Percentiles rank a stretch among this genome's conserved stretches.
Conservation (phyloP, 2,113 vertebrate species). For the Bambusicola thoracicus region DNA sequence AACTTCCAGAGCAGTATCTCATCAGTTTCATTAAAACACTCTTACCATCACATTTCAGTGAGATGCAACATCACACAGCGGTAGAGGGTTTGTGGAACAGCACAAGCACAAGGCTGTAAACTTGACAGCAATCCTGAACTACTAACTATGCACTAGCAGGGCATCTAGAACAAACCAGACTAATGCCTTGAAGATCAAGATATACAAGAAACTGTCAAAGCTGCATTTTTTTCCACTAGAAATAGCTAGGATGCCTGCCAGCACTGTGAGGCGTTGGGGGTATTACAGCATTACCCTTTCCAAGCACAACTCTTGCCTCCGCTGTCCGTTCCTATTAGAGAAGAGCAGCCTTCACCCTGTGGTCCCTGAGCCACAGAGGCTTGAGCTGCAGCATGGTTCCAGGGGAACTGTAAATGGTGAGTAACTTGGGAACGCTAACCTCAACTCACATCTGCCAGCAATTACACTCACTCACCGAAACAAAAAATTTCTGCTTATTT, state of each 20-base stretch:
- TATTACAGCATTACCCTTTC: neutral
- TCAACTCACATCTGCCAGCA: conserved; percentile 52
- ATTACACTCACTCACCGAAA: conserved; percentile 23
- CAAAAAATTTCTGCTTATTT: conserved; percentile 31
- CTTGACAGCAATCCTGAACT: neutral
- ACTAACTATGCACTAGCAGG: neutral
- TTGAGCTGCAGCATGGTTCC: neutral
- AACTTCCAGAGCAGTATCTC: neutral
- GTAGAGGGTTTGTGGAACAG: neutral
- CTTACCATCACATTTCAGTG: neutral
- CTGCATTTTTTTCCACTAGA: neutral
- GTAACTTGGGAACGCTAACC: neutral
- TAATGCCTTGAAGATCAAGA: neutral
- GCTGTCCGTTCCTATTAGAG: neutral
- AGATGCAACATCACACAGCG: neutral
- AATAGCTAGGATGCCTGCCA: neutral
- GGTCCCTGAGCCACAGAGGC: neutral
- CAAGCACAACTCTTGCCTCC: neutral
- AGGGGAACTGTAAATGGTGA: neutral
- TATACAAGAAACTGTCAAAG: neutral
- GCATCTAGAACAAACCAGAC: neutral
- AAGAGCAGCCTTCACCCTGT: neutral
- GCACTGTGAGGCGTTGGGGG: fast-evolving
- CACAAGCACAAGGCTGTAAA: neutral
- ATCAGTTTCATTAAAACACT: too few relatives aligned